Conservation (phyloP, 2,113 vertebrate genomes). For the Bos indicus region DNA sequence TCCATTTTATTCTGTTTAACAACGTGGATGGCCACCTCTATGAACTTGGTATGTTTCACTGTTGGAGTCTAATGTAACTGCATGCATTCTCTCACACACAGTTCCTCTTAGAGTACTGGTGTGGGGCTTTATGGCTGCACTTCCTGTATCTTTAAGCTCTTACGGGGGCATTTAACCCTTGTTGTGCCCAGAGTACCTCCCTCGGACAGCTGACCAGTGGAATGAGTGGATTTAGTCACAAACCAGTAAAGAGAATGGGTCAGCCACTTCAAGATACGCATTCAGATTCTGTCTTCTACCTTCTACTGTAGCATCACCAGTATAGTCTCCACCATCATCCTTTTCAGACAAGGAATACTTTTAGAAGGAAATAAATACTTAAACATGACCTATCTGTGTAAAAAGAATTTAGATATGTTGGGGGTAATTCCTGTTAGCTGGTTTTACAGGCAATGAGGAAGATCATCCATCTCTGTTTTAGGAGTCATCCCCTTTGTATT, state of each 20-base stretch:
- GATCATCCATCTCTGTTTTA: background rate
- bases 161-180: background rate
- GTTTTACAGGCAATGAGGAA: background rate
- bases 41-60: conserved; percentile 88
- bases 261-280: rapidly evolving
- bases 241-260: background rate
- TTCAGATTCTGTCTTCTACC: background rate
- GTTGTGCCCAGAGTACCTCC: background rate
- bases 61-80: background rate
- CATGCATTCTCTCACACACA: background rate
- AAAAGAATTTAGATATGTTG: background rate
- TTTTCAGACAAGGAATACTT: background rate
- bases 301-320: rapidly evolving
- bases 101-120: background rate
- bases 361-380: background rate
- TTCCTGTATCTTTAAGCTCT: background rate
- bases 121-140: background rate
- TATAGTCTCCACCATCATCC: no score
- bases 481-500: background rate
- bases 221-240: background rate
- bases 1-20: conserved; percentile 95
- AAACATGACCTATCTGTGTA: background rate
- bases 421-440: background rate
- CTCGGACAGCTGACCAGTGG: background rate
- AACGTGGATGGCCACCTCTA: conserved; percentile 91